Conservation (phyloP, 37 sponge, comb jelly and placozoan genomes). For the Sycon ciliatum region DNA sequence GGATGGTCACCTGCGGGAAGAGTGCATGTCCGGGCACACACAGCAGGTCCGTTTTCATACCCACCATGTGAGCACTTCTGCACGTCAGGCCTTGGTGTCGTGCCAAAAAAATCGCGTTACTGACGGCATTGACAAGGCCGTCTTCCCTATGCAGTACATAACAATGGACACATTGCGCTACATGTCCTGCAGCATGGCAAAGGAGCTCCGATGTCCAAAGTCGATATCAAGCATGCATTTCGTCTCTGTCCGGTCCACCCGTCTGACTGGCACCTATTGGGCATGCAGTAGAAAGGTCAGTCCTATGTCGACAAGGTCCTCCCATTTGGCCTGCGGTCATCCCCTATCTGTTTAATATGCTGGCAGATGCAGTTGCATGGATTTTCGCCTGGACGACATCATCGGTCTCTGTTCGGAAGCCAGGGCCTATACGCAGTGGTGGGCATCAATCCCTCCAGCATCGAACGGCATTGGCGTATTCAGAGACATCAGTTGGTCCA, state of each 20-base stretch:
- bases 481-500: no score
- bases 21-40: no score
- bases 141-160: slow-evolving; percentile 5
- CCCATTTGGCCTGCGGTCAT: slow-evolving; percentile 16
- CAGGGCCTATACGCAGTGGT: no score
- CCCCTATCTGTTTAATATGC: slow-evolving; percentile 12
- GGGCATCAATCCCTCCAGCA: no score
- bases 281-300: background rate
- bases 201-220: background rate
- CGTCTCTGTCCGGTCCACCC: slow-evolving; percentile 13
- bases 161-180: background rate
- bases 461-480: no score
- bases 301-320: slow-evolving; percentile 12
- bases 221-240: slow-evolving; percentile 9
- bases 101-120: no score
- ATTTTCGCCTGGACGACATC: no score
- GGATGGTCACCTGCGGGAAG: no score
- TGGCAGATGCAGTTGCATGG: slow-evolving; percentile 9
- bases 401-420: no score
- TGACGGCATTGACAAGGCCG: background rate
- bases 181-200: background rate
- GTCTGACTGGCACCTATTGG: background rate
- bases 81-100: no score
- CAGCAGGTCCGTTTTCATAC: no score
- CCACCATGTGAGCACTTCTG: no score